These are phyloP conservation scores for Capreolus pygargus DNA, from an alignment of 2,113 vertebrate genomes.

Conservation along the genomic window DNA sequence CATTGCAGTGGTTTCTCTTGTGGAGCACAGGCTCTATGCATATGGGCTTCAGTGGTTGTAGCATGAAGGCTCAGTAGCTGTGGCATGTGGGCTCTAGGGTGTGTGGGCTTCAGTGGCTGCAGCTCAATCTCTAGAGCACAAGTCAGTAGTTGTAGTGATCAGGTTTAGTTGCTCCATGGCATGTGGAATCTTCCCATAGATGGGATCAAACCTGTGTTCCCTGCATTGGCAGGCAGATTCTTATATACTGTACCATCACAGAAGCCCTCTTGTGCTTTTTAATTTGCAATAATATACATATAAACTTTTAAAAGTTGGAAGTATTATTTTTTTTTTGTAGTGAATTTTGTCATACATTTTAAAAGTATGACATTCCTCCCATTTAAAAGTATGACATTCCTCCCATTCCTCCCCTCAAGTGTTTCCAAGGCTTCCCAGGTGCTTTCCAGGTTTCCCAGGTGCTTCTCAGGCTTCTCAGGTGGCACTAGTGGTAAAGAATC, in stretches of 20 bases:
- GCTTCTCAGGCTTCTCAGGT: background rate
- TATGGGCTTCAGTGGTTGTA: background rate
- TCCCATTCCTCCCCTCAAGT: background rate
- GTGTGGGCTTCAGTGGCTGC: background rate
- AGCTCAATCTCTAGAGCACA: background rate
- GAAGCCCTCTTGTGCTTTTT: background rate
- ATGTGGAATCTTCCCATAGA: background rate
- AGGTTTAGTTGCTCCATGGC: background rate
- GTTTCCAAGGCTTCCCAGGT: background rate
- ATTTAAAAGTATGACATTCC: no score
- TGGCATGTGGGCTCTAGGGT: background rate
- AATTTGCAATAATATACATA: background rate
- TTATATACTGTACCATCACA: background rate
- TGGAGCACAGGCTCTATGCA: background rate
- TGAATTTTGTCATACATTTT: no score
- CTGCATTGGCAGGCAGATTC: background rate
- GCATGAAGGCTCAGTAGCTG: background rate
- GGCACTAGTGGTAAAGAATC: background rate
- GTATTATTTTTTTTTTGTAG: no score
- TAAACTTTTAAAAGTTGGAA: background rate
- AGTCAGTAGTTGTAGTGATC: background rate
- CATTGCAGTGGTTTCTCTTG: background rate
- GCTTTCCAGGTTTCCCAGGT: background rate
- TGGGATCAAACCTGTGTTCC: background rate
- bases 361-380: no score